phyloP scores from a whole-genome alignment of 1,140 invertebrate species.

The Globodera ellingtonae region DNA sequence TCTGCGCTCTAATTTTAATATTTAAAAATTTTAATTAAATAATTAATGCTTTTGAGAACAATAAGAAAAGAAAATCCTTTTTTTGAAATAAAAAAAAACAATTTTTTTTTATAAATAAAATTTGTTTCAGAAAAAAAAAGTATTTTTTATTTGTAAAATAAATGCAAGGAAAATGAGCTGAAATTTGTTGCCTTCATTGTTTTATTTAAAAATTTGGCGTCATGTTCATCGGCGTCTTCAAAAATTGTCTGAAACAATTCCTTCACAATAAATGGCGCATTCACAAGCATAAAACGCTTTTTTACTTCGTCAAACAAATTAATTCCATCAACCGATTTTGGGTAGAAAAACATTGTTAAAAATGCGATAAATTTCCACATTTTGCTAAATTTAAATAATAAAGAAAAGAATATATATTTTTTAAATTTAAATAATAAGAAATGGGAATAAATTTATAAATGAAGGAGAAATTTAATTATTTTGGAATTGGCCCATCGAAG shows the following conservation, averaged over 20 bases:
- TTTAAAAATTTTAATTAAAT: no score
- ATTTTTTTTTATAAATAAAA: no score
- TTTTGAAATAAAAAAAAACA: no score
- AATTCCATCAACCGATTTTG: neutral
- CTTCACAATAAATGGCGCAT: constrained; percentile 10
- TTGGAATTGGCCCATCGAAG: no score
- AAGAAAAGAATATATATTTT: neutral
- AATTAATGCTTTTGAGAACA: constrained; percentile 65
- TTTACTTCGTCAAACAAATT: constrained; percentile 25
- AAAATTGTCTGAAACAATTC: constrained; percentile 82
- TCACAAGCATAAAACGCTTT: constrained; percentile 12
- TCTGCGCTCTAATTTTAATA: no score
- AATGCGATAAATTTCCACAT: neutral
- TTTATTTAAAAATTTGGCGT: constrained; percentile 78
- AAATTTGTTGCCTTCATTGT: constrained; percentile 68
- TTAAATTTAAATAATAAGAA: no score
- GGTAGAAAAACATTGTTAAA: neutral
- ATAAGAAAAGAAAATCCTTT: neutral
- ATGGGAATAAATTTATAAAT: no score
- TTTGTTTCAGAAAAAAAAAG: no score
- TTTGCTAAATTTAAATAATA: neutral
- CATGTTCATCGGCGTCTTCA: constrained; percentile 82
- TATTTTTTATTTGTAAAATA: no score
- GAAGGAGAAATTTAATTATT: no score
- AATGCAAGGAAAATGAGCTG: no score